Evolutionary conservation across 1,140 invertebrate species (phyloP), one percentile per base, ranked within the genome.

Genomic region (Scaptomyza hsui): DNA sequence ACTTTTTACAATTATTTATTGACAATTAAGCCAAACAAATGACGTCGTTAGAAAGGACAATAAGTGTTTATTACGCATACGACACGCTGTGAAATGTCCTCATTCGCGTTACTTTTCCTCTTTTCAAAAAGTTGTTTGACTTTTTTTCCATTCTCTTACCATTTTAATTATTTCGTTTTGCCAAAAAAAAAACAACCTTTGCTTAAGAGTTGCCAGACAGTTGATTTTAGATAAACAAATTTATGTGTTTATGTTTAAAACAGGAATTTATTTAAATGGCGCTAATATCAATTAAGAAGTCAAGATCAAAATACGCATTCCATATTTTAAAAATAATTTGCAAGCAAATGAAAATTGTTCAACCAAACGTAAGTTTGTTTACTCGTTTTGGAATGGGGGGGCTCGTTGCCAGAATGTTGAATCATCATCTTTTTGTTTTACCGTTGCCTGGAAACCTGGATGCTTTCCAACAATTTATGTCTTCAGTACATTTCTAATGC

Each of bases 1-100:
- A 71, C 52, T 64, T 71, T 77, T 24, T 59, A 61, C 68, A 77
- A 73, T 82, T 82, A 82, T 81, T 81, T 81, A 81, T 82, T 75
- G 78, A 67, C 78, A 81, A 81, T 81, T 82, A 81, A 82, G 78
- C 69, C 55, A 78, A 82, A 81, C 78, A 82, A 81, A 82, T 82
- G 73, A 73, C 78, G 78, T 70, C 69, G 73, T 82, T 82, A 73
- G 63, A 44, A 47, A 44, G 60, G 60, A 55, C 56, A 64, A 61
- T 64, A 18, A 62, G 63, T 47, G 78, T 71, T 70, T 62, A 74
- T 81, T 81, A 72, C 78, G 78, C 70, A 78, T 81, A 82, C 74
- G 78, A 60, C 63, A 32, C 62, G 73, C 45, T 53, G 59, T 65
- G 55, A 53, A 29, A 32, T 24, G 63, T 44, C 45, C 55, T 49